These are phyloP conservation scores for Asbolus verrucosus DNA, from an alignment of 1,140 invertebrate species.

Conservation along the genomic window DNA sequence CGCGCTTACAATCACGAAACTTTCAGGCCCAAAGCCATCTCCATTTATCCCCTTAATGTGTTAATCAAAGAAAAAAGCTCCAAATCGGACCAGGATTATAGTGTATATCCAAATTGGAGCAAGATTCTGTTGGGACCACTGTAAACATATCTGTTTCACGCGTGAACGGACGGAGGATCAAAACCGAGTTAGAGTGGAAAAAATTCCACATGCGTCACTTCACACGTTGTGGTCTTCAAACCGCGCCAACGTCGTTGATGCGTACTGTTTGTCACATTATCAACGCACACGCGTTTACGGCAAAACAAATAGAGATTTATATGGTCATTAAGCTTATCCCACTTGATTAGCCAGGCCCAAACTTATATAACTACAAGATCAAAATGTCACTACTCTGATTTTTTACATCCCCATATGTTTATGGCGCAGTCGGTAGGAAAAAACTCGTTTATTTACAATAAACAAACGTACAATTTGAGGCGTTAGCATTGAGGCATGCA, in stretches of 20 bases:
- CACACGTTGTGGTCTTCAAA: slow-evolving; percentile 13
- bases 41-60: too few species aligned
- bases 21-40: too few species aligned
- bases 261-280: slow-evolving; percentile 32
- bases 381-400: too few species aligned
- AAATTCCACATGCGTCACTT: not conserved
- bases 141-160: slow-evolving; percentile 17
- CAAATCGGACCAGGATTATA: slow-evolving; percentile 17
- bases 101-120: slow-evolving; percentile 22
- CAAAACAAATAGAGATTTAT: slow-evolving; percentile 28
- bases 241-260: slow-evolving; percentile 9
- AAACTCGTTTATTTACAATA: too few species aligned
- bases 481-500: too few species aligned
- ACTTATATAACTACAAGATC: too few species aligned
- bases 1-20: too few species aligned
- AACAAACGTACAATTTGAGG: too few species aligned
- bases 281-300: not conserved
- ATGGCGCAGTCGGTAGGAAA: too few species aligned
- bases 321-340: slow-evolving; percentile 16
- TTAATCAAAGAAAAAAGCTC: not conserved
- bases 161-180: slow-evolving; percentile 9
- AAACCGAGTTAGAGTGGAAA: slow-evolving; percentile 2
- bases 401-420: too few species aligned
- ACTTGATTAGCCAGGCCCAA: too few species aligned
- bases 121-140: not conserved